Evolutionary conservation across 2,888 invertebrate species (phyloP).

Genomic region (Euclidia mi): DNA sequence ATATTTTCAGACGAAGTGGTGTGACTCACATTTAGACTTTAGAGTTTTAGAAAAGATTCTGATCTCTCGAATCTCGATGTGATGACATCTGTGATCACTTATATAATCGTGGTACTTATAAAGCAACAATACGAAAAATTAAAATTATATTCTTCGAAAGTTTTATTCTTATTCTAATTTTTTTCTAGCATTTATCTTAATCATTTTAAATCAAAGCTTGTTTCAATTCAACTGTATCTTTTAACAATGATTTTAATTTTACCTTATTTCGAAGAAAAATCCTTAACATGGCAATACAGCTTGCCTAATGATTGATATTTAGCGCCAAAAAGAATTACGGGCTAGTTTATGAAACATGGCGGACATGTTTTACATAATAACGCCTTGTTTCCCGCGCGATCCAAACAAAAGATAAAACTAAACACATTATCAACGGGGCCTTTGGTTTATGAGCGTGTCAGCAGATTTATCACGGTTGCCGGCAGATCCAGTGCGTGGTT

Average conservation of each 20-base stretch:
- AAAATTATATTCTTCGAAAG: no score
- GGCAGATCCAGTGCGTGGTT: conserved; percentile 29
- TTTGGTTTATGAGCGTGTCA: conserved; percentile 50
- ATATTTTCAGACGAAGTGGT: no score
- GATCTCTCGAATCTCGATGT: no score
- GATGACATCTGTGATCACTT: no score
- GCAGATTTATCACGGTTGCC: conserved; percentile 47
- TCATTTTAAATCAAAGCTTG: no score
- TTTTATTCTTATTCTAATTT: no score
- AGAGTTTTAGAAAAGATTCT: no score
- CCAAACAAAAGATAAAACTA: conserved; percentile 58
- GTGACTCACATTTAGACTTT: no score
- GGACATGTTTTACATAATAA: conserved; percentile 61
- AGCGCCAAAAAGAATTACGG: conserved; percentile 64
- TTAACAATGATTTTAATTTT: neutral
- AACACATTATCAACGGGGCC: conserved; percentile 52
- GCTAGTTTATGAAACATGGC: conserved; percentile 63
- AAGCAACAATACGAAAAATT: no score
- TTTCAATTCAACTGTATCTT: no score
- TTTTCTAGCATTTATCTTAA: no score
- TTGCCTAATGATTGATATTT: conserved; percentile 65
- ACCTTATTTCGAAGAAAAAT: conserved; percentile 11
- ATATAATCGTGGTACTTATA: no score
- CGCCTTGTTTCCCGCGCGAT: conserved; percentile 54
- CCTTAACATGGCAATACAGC: conserved; percentile 31